These are phyloP conservation scores for Camponotus fellah DNA, from an alignment of 2,888 invertebrate genomes.

Conservation along the genomic window DNA sequence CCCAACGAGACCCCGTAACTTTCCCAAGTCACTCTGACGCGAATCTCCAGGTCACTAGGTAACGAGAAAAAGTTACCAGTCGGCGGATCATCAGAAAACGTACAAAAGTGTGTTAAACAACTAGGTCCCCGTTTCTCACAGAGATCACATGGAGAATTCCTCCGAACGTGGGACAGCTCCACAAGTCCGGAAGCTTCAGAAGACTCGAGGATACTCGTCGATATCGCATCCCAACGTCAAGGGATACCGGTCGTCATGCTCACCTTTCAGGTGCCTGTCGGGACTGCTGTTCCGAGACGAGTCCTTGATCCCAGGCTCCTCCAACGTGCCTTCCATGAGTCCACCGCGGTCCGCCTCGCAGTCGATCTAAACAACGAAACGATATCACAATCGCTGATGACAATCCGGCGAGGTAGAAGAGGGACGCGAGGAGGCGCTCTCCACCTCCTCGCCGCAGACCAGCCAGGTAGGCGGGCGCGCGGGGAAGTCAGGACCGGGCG, in stretches of 20 bases:
- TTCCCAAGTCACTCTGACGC: not conserved
- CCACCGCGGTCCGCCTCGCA: conserved; percentile 78
- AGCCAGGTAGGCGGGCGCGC: conserved; percentile 53
- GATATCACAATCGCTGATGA: conserved; percentile 46
- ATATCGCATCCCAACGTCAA: no score
- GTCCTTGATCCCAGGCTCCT: conserved; percentile 84
- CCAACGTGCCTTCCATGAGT: conserved; percentile 85
- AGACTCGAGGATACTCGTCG: no score
- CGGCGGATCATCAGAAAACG: not conserved
- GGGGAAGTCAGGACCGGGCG: conserved; percentile 54
- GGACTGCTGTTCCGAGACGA: conserved; percentile 80
- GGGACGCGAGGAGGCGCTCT: not conserved
- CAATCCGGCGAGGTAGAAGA: not conserved
- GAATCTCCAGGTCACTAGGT: not conserved
- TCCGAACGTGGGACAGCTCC: not conserved
- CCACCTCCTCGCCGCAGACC: conserved; percentile 24
- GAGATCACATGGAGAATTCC: not conserved
- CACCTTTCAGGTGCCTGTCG: conserved; percentile 81
- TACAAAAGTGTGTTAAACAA: not conserved
- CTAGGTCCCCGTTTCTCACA: not conserved
- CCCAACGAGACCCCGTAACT: not conserved
- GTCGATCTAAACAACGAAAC: conserved; percentile 74
- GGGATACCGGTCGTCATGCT: not conserved
- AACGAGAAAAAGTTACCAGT: not conserved
- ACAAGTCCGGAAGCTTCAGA: not conserved